A percentile compares a stretch with the other conserved stretches of the same genome.
phyloP scores from a whole-genome alignment of 2,797 vertebrate species.

The Jordanella pulchra region DNA sequence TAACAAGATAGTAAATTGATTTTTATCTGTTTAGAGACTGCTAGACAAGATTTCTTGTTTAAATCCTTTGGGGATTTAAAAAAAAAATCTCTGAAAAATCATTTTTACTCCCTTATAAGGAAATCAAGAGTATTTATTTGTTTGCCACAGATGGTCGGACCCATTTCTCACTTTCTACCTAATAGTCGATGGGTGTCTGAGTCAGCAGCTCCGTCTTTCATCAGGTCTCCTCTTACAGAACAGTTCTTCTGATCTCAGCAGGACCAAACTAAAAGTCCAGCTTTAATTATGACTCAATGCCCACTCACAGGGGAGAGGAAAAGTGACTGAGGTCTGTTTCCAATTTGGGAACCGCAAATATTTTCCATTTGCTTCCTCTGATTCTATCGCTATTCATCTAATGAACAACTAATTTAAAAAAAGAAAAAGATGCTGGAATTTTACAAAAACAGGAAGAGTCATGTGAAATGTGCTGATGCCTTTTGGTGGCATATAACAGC shows the following conservation, averaged over 20 bases:
- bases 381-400: slow-evolving; percentile 55
- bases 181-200: slow-evolving; percentile 5
- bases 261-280: slow-evolving; percentile 40
- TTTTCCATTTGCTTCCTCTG: slow-evolving; percentile 35
- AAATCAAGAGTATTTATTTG: slow-evolving; percentile 5
- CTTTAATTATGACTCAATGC: slow-evolving; percentile 57
- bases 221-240: not conserved
- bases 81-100: too few species aligned
- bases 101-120: not conserved
- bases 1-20: not conserved
- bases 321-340: slow-evolving; percentile 64
- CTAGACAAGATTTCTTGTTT: too few species aligned
- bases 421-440: slow-evolving; percentile 33
- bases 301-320: slow-evolving; percentile 51
- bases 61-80: not conserved
- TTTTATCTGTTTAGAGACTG: not conserved
- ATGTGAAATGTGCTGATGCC: slow-evolving; percentile 40
- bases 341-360: slow-evolving; percentile 56
- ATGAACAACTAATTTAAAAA: slow-evolving; percentile 44
- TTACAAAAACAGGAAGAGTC: slow-evolving; percentile 43
- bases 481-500: slow-evolving; percentile 34
- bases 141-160: slow-evolving; percentile 26
- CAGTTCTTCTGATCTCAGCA: slow-evolving; percentile 32
- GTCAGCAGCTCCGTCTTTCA: not conserved
- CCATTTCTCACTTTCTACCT: slow-evolving; percentile 34